These are phyloP conservation scores for Bubalus kerabau DNA, from an alignment of 2,113 vertebrate species.

Conservation along the genomic window DNA sequence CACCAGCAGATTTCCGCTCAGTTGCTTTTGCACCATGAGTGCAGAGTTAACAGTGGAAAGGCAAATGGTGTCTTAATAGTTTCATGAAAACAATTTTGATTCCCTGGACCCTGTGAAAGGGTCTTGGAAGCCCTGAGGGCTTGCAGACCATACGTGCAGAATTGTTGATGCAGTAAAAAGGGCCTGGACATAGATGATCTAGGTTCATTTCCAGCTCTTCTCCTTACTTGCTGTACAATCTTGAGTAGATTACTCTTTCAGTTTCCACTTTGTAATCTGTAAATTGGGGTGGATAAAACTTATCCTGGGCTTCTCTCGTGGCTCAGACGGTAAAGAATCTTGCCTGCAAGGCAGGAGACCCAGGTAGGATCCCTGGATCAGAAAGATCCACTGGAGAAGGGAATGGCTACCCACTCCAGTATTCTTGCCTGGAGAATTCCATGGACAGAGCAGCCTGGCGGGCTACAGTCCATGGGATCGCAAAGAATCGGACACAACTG, in stretches of 20 bases:
- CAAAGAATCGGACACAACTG: neutral
- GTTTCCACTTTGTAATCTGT: neutral
- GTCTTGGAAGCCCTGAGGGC: neutral
- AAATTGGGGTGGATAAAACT: neutral
- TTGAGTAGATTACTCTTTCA: neutral
- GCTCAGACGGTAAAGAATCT: neutral
- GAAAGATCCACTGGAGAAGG: neutral
- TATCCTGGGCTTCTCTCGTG: neutral
- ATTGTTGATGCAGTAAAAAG: neutral
- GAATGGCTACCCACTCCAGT: neutral
- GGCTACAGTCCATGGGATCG: neutral
- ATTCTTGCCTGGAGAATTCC: neutral
- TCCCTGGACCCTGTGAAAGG: neutral
- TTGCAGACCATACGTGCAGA: neutral
- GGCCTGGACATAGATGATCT: neutral
- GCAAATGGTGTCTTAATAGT: neutral
- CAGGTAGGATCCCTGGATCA: neutral
- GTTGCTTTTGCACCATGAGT: neutral
- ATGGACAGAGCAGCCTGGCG: neutral
- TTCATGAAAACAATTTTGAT: neutral
- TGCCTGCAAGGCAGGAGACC: neutral
- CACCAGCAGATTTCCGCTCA: neutral
- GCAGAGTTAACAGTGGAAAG: neutral
- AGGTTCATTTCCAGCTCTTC: neutral
- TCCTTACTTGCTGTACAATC: neutral